phyloP scores from a whole-genome alignment of 2,113 vertebrate species.

The Podarcis raffonei region DNA sequence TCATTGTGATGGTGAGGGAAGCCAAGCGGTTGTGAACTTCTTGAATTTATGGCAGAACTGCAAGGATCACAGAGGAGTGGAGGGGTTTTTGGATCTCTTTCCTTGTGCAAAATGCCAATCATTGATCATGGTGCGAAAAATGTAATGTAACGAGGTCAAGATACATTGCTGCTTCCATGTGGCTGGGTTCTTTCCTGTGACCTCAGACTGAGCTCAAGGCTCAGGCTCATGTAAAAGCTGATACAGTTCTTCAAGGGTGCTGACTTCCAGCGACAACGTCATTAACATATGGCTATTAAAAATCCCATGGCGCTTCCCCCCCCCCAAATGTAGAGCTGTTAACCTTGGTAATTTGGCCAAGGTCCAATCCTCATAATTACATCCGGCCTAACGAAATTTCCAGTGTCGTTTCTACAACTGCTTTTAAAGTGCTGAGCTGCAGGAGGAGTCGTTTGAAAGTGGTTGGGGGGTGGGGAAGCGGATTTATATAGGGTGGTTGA shows the following conservation, averaged over 20 bases:
- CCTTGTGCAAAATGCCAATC: background rate
- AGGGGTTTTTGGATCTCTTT: too few species aligned
- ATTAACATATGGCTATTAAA: conserved; percentile 63
- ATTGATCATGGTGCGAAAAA: background rate
- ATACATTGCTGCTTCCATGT: background rate
- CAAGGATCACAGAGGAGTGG: background rate
- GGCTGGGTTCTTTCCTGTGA: conserved; percentile 25
- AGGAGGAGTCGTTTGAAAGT: conserved; percentile 33
- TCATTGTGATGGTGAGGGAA: background rate
- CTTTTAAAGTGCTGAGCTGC: conserved; percentile 52
- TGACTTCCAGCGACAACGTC: conserved; percentile 57
- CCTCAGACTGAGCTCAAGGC: fast-evolving
- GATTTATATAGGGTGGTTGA: background rate
- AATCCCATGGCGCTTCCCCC: conserved; percentile 54
- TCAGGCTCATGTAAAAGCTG: conserved; percentile 47
- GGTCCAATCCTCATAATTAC: conserved; percentile 65
- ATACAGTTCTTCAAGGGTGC: conserved; percentile 47
- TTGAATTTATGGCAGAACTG: background rate
- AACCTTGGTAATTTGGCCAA: conserved; percentile 66
- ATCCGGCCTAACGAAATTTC: conserved; percentile 58
- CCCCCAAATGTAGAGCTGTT: conserved; percentile 54
- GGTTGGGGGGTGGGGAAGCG: background rate
- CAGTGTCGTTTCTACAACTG: conserved; percentile 47
- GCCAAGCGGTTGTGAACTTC: background rate
- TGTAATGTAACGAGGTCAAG: background rate